These are phyloP conservation scores for Drosophila mayaguana DNA, from an alignment of 2,888 invertebrate species.

Conservation along the genomic window DNA sequence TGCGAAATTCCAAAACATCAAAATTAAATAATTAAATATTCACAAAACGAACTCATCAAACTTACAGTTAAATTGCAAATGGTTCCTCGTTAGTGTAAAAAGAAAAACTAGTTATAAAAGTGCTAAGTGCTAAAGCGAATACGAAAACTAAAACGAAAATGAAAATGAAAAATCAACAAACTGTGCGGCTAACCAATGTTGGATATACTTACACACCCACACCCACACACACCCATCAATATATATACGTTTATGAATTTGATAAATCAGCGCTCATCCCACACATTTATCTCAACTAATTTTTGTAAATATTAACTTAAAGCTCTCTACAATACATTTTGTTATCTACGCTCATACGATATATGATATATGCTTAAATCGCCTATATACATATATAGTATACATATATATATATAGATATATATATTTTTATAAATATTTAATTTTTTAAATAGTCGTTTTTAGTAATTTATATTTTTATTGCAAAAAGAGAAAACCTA, in stretches of 20 bases:
- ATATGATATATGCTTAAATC: constrained; percentile 37
- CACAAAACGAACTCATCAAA: constrained; percentile 43
- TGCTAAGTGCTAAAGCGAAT: constrained; percentile 55
- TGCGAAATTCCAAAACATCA: constrained; percentile 76
- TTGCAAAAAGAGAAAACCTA: constrained; percentile 59
- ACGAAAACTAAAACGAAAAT: neutral
- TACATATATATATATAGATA: constrained; percentile 37
- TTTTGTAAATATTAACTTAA: constrained; percentile 55
- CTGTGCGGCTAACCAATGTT: constrained; percentile 22
- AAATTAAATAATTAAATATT: constrained; percentile 74
- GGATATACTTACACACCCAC: constrained; percentile 10
- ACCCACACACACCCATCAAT: constrained; percentile 17
- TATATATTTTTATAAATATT: constrained; percentile 68
- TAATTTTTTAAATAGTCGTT: constrained; percentile 80
- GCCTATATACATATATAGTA: constrained; percentile 35
- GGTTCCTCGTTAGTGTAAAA: constrained; percentile 83
- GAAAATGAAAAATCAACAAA: constrained; percentile 1
- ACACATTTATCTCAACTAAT: constrained; percentile 50
- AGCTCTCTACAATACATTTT: constrained; percentile 51
- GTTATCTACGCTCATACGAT: constrained; percentile 58
- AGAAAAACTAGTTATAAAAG: constrained; percentile 70
- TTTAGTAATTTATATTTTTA: constrained; percentile 81
- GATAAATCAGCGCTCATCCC: constrained; percentile 55
- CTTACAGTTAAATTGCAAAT: constrained; percentile 75
- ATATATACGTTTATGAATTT: constrained; percentile 31